These are phyloP conservation scores for Desmophyllum pertusum DNA, from an alignment of 92 coral and sea anemone species.

Conservation along the genomic window DNA sequence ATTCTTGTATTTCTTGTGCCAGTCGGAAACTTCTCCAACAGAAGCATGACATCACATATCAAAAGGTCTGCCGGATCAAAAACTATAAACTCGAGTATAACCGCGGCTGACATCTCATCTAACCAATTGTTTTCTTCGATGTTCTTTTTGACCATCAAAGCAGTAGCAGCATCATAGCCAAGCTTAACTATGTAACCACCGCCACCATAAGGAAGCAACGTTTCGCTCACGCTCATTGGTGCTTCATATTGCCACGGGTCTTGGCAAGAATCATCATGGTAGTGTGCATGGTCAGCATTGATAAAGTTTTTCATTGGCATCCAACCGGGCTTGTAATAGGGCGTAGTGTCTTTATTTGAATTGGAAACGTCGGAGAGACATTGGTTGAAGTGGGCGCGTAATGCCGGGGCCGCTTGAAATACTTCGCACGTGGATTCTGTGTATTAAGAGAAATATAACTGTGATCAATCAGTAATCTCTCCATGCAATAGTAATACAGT, in stretches of 20 bases:
- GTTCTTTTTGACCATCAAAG: conserved; percentile 40
- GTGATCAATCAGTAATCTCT: no score
- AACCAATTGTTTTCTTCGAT: conserved; percentile 48
- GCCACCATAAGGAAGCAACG: conserved; percentile 38
- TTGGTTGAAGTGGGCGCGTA: conserved; percentile 9
- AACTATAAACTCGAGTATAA: conserved; percentile 44
- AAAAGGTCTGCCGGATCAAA: conserved; percentile 39
- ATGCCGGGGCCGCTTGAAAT: conserved; percentile 10
- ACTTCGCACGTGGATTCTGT: conserved; percentile 21
- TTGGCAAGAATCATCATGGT: conserved; percentile 27
- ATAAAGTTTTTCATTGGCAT: conserved; percentile 19
- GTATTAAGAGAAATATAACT: not conserved
- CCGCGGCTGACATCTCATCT: conserved; percentile 47
- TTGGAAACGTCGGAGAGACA: conserved; percentile 25
- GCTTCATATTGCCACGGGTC: conserved; percentile 55
- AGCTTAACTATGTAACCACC: conserved; percentile 66
- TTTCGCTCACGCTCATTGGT: conserved; percentile 13
- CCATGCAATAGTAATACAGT: not conserved
- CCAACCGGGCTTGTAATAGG: conserved; percentile 59
- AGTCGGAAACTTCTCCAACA: conserved; percentile 7
- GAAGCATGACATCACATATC: conserved; percentile 15
- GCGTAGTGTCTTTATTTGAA: conserved; percentile 25
- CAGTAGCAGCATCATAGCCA: conserved; percentile 50
- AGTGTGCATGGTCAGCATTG: not conserved
- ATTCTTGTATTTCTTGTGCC: conserved; percentile 26